Conservation (phyloP, 2,888 invertebrate genomes). For the Saturnia pavonia region DNA sequence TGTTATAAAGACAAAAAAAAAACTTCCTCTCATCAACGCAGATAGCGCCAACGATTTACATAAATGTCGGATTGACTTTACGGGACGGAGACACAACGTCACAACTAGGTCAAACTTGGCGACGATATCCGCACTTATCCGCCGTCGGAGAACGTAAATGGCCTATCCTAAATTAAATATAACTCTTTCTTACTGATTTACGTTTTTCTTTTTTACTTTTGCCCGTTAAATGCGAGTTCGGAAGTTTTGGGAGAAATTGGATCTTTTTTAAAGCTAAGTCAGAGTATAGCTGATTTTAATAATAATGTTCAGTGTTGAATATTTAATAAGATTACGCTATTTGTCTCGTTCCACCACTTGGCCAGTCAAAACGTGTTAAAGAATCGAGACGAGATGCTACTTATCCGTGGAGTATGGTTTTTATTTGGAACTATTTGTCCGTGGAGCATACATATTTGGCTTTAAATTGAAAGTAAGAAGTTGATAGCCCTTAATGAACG, state of each 20-base stretch:
- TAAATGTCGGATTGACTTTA: slow-evolving; percentile 12
- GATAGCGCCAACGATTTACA: slow-evolving; percentile 12
- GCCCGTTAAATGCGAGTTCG: neutral
- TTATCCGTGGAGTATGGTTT: no score
- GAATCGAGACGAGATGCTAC: no score
- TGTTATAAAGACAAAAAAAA: neutral
- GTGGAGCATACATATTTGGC: no score
- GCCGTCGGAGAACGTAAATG: slow-evolving; percentile 11
- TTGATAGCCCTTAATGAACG: no score
- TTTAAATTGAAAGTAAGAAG: no score
- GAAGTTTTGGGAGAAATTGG: neutral
- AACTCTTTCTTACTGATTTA: slow-evolving; percentile 11
- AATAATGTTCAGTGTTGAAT: neutral
- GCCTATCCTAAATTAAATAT: slow-evolving; percentile 20
- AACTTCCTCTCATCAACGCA: neutral
- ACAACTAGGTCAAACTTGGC: slow-evolving; percentile 11
- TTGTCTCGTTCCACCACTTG: no score
- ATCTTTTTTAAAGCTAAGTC: neutral
- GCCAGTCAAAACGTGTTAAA: no score
- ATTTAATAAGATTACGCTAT: neutral
- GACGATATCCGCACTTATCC: slow-evolving; percentile 12
- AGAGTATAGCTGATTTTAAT: neutral
- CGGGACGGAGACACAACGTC: neutral
- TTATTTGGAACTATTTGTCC: no score
- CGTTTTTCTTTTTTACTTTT: neutral